Evolutionary conservation across 2,797 vertebrate genomes (phyloP).

Genomic region (Anguilla megastoma): DNA sequence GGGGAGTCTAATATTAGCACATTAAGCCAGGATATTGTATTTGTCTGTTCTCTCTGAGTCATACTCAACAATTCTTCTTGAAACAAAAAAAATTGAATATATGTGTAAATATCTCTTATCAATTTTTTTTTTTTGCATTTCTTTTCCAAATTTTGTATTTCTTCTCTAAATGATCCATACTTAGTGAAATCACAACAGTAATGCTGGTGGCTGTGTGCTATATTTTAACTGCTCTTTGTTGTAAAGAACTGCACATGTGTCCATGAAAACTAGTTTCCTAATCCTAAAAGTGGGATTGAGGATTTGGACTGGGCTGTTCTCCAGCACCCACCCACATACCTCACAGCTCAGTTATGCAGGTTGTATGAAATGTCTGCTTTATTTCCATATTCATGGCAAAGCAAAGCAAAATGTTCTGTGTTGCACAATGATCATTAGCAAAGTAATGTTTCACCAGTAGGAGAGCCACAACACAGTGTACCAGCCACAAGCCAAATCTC

Average conservation of each 20-base stretch:
- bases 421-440: not conserved
- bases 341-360: constrained; percentile 43
- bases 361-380: not conserved
- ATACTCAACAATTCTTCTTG: constrained; percentile 54
- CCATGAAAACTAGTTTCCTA: constrained; percentile 49
- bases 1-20: not conserved
- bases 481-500: not conserved
- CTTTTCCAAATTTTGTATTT: not conserved
- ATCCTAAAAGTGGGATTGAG: constrained; percentile 41
- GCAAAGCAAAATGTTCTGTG: constrained; percentile 1
- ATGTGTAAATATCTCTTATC: too few species aligned
- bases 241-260: constrained; percentile 42
- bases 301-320: constrained; percentile 38
- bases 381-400: constrained; percentile 16
- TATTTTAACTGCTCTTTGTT: constrained; percentile 33
- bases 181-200: not conserved
- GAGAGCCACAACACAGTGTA: not conserved
- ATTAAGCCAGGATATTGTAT: not conserved
- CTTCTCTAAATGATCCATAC: not conserved
- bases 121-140: too few species aligned
- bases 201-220: constrained; percentile 32
- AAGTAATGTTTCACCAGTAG: not conserved
- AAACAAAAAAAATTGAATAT: constrained; percentile 22
- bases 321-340: constrained; percentile 39
- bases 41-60: not conserved